Evolutionary conservation across 2,113 vertebrate species (phyloP).

Genomic region (Pseudopodoces humilis): DNA sequence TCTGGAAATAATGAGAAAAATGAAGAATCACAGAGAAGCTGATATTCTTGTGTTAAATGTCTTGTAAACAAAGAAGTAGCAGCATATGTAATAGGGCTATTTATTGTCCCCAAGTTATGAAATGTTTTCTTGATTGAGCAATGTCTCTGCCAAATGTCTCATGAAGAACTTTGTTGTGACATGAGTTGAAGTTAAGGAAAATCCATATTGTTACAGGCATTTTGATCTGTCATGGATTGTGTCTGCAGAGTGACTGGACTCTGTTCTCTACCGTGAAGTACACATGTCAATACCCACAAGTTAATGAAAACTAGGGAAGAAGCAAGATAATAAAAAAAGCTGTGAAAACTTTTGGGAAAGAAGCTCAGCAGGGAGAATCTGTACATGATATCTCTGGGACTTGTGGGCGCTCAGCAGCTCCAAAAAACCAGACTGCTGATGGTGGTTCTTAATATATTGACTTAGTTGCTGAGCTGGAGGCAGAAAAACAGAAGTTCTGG

Average conservation of each 20-base stretch:
- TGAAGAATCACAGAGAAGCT: not conserved
- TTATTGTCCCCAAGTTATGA: conserved; percentile 10
- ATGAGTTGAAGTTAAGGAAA: not conserved
- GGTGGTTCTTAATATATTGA: not conserved
- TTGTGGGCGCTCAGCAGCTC: not conserved
- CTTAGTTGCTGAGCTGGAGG: not conserved
- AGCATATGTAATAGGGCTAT: not conserved
- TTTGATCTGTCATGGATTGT: conserved; percentile 4
- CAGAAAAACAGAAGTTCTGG: not conserved
- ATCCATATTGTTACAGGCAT: not conserved
- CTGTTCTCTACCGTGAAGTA: not conserved
- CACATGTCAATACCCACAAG: not conserved
- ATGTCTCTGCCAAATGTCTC: not conserved
- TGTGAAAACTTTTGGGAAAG: not conserved
- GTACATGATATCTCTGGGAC: not conserved
- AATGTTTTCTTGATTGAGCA: conserved; percentile 18
- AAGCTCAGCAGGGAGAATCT: not conserved
- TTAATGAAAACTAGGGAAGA: not conserved
- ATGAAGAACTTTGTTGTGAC: conserved; percentile 25
- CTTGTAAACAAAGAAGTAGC: not conserved
- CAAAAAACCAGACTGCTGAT: not conserved
- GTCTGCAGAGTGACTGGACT: not conserved
- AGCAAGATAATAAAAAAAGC: not conserved
- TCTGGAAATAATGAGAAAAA: not conserved
- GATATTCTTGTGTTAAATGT: not conserved